phyloP scores from a whole-genome alignment of 2,888 invertebrate genomes.

The Octonoba sinensis region DNA sequence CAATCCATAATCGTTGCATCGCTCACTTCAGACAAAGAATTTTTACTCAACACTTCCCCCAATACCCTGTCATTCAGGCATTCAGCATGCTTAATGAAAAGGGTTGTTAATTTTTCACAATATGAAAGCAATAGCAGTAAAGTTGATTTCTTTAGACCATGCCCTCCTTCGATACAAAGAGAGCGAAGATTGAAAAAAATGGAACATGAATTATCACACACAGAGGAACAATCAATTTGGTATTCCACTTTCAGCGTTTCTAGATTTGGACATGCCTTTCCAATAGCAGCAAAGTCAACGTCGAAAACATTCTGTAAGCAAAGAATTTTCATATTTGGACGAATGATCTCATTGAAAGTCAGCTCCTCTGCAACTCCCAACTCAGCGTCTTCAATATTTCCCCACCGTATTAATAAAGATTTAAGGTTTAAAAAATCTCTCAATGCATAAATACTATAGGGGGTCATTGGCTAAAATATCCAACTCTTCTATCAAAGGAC shows the following conservation, averaged over 20 bases:
- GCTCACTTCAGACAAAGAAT: constrained; percentile 31
- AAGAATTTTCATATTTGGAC: constrained; percentile 24
- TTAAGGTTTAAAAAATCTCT: constrained; percentile 36
- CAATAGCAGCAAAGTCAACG: constrained; percentile 46
- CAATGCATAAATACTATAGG: constrained; percentile 40
- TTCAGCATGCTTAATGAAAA: constrained; percentile 3
- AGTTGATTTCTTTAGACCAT: background rate
- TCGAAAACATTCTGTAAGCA: constrained; percentile 28
- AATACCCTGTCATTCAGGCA: constrained; percentile 29
- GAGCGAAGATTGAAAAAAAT: too few species aligned
- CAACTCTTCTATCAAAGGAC: constrained; percentile 37
- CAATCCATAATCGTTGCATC: constrained; percentile 28
- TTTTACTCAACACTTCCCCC: constrained; percentile 29
- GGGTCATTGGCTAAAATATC: constrained; percentile 28
- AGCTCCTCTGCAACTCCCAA: constrained; percentile 24
- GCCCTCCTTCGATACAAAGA: constrained; percentile 12
- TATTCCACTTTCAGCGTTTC: constrained; percentile 36
- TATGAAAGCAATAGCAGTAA: constrained; percentile 20
- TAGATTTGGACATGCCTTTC: constrained; percentile 20
- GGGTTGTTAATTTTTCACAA: constrained; percentile 15
- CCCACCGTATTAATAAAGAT: constrained; percentile 50
- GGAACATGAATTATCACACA: too few species aligned
- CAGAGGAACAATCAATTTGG: constrained; percentile 18
- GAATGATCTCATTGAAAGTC: constrained; percentile 31
- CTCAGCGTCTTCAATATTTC: constrained; percentile 11